Conservation (phyloP, 2,797 vertebrate species). For the Notamacropus eugenii region DNA sequence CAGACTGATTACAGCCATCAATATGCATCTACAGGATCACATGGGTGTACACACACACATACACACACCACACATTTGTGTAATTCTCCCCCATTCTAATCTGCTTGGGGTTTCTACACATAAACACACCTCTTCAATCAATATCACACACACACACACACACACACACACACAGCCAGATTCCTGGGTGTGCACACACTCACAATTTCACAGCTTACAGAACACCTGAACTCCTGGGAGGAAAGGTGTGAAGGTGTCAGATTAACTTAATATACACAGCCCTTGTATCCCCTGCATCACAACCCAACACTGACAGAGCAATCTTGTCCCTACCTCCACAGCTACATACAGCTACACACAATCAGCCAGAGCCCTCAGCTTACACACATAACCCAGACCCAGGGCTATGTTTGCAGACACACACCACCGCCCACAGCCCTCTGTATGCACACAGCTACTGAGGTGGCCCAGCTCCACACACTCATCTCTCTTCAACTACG, state of each 20-base stretch:
- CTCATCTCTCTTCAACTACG: background rate
- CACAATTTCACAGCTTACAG: slow-evolving; percentile 68
- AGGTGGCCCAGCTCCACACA: background rate
- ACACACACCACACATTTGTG: background rate
- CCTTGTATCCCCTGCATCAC: slow-evolving; percentile 13
- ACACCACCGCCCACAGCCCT: background rate
- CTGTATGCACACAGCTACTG: background rate
- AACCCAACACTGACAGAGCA: background rate
- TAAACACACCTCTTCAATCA: slow-evolving; percentile 11
- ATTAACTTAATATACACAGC: slow-evolving; percentile 57
- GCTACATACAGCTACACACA: background rate
- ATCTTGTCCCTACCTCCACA: background rate
- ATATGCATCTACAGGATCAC: background rate
- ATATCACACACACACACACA: background rate
- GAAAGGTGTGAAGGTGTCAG: slow-evolving; percentile 67
- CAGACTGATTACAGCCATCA: slow-evolving; percentile 7
- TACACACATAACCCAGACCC: background rate
- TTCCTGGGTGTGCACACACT: background rate
- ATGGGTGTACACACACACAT: background rate
- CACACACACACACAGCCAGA: slow-evolving; percentile 10
- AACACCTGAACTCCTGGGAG: slow-evolving; percentile 68
- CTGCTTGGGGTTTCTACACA: background rate
- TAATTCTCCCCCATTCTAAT: background rate
- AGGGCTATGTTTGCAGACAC: background rate
- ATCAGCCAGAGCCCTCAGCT: background rate